Evolutionary conservation across 1,140 invertebrate species (phyloP), one percentile per base, ranked within the genome.

Genomic region (Apocrypta bakeri): DNA sequence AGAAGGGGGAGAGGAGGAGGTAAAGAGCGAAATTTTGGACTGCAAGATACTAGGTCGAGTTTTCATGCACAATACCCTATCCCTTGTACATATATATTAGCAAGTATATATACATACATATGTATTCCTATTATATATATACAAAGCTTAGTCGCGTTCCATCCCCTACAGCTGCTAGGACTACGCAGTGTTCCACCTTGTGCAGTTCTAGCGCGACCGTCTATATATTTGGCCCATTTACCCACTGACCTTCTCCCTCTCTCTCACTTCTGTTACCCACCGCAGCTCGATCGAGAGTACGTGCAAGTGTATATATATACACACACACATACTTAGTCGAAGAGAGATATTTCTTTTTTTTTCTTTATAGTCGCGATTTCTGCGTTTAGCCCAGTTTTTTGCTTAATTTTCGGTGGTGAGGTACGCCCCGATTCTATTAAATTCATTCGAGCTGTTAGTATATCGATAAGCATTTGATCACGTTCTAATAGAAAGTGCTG

Each of bases 221-320:
- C 29, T 74, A 84, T 84, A 84, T 83, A 85, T 85, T 88, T 86
- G 86, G 87, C 88, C 88, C 83, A 87, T 88, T 88, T 88, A 87
- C 87, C 87, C 85, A 82, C 77, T 88, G 87, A 88, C 88, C 88
- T 87, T 86, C 68, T 56, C 42, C 3, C 66, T 71, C 42, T 61
- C 68, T 42, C 61, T 12, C 31, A 8, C 72, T 37, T 48, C 29
- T 24, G 63, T 27, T 0, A 56, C 6, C 21, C 48, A n/a, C 48
- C 48, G 17, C 48, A n/a, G 48, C 21, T 56, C 48, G 48, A 56
- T 56, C 48, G 48, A 21, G 48, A 56, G 48, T 6, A 21, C 29
- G 8, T 68, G 64, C n/a, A 68, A 4, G 25, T 27, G 24, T 68
- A 25, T 68, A 66, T 68, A 27, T 31, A 12, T 68, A 68, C 17